Base-by-base conservation (phyloP, 2,797 vertebrate species). In the Loriculus beryllinus region DNA sequence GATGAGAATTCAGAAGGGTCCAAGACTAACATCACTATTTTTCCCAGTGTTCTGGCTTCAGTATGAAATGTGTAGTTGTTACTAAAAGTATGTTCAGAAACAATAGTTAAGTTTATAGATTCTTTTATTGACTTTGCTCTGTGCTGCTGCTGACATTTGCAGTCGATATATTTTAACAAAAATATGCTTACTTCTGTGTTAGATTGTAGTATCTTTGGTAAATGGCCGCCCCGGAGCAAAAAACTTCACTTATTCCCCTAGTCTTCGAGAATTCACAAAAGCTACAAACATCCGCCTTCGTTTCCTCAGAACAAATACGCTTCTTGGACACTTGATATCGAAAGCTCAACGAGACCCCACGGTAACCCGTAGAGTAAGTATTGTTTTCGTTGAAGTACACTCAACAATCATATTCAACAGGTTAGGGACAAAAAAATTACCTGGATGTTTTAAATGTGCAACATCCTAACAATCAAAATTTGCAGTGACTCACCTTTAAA, bases 271-370 rank as follows among this genome's bases (percentile, higher is more conserved):
- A 60, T 99, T 99, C 97, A 99, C 99, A 20, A 98, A 98, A 94
- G 99, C 99, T 69, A 99, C 99, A 64, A 99, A 99, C 95, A 98
- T 99, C 77, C 98, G 99, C 57, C 97, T 99, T 75, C 97, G 68
- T 82, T 99, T 99, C 88, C 98, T 99, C 28, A 98, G 98, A 86
- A 99, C 99, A 64, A 99, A 97, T 93, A 99, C 99, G 2, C 98
- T 99, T 47, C 98, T 99, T 40, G 99, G 99, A 52, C 99, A 99
- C 90, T 97, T 99, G 85, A 99, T 99, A 92, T 98, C 99, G 43
- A 99, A 99, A 97, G 98, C 98, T 43, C 98, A 99, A 80, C 97
- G 97, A 83, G 99, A 99, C 84, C 98, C 98, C 56, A 98, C 98
- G 0, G 99, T 99, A 92, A 99, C 99, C 22, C 98, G 99, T 20